These are phyloP conservation scores for Aphidius gifuensis DNA, from an alignment of 1,140 invertebrate genomes.

Conservation along the genomic window DNA sequence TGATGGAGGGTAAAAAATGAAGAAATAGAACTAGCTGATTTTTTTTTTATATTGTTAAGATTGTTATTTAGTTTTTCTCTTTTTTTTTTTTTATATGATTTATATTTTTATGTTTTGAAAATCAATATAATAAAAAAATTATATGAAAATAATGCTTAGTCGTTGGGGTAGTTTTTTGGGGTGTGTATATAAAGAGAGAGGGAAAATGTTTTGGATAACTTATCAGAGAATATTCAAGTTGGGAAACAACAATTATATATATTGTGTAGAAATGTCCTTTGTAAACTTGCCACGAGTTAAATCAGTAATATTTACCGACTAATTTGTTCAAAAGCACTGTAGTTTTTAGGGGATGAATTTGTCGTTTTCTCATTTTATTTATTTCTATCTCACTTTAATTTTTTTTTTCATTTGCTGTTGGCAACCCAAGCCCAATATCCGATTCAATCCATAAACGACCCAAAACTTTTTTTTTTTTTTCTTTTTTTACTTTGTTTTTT, in stretches of 20 bases:
- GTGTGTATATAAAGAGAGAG: too few relatives aligned
- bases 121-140: too few relatives aligned
- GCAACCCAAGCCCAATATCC: not conserved
- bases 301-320: conserved; percentile 46
- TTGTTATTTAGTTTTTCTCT: conserved; percentile 19
- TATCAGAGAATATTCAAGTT: too few relatives aligned
- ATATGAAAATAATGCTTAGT: too few relatives aligned
- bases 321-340: conserved; percentile 40
- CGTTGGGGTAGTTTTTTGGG: too few relatives aligned
- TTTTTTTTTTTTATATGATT: not conserved
- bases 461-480: not conserved
- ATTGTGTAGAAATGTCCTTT: conserved; percentile 12
- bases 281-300: conserved; percentile 28
- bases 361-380: conserved; percentile 25
- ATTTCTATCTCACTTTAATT: not conserved
- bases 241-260: too few relatives aligned
- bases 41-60: conserved; percentile 4
- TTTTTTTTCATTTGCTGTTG: too few relatives aligned
- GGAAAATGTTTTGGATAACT: too few relatives aligned
- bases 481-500: too few relatives aligned
- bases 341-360: conserved; percentile 19
- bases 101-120: too few relatives aligned
- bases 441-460: not conserved
- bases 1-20: conserved; percentile 24
- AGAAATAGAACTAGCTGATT: conserved; percentile 18